phyloP scores from a whole-genome alignment of 2,113 vertebrate genomes.

The Sapajus apella region DNA sequence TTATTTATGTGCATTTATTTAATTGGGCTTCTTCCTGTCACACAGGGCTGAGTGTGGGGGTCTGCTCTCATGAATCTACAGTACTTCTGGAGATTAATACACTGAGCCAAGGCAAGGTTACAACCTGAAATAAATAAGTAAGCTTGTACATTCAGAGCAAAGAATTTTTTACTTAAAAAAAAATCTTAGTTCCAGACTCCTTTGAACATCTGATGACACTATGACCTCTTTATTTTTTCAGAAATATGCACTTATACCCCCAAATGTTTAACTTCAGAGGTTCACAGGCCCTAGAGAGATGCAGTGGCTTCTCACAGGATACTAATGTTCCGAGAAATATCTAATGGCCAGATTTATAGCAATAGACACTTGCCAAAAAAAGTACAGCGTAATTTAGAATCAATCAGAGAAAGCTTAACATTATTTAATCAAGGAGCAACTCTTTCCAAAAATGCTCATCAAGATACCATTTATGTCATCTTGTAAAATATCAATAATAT shows the following conservation, averaged over 20 bases:
- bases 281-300: background rate
- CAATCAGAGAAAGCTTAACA: background rate
- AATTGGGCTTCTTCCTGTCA: background rate
- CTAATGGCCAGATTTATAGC: background rate
- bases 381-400: background rate
- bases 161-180: background rate
- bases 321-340: background rate
- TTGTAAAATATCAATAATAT: conserved; percentile 35
- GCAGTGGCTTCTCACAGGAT: background rate
- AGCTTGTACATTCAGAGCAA: background rate
- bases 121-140: background rate
- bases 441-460: conserved; percentile 6
- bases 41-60: background rate
- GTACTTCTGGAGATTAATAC: background rate
- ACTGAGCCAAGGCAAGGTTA: background rate
- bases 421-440: background rate
- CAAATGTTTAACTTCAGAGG: background rate
- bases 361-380: background rate
- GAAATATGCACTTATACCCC: background rate
- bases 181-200: background rate
- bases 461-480: background rate
- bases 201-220: background rate
- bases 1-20: conserved; percentile 10
- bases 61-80: background rate
- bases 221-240: background rate